phyloP scores from a whole-genome alignment of 2,888 invertebrate genomes.

The Nasonia oneida region DNA sequence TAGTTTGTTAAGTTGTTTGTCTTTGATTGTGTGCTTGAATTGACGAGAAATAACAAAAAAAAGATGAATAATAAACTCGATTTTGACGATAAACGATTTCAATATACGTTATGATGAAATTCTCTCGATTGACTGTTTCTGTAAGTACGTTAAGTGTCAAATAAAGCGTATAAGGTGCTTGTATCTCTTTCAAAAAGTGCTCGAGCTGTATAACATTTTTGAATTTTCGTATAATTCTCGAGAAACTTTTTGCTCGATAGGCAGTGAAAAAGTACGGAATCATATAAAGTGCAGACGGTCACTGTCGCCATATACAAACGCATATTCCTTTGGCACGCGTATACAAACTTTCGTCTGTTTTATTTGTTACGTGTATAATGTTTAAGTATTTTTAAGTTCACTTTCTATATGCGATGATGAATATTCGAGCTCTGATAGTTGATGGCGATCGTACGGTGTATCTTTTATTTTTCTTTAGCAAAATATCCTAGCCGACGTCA shows the following conservation, averaged over 20 bases:
- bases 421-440: background rate
- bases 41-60: constrained; percentile 10
- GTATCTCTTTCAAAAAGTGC: constrained; percentile 41
- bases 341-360: constrained; percentile 60
- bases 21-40: constrained; percentile 47
- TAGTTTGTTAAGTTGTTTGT: constrained; percentile 31
- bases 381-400: constrained; percentile 32
- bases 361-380: constrained; percentile 10
- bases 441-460: constrained; percentile 27
- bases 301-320: constrained; percentile 52
- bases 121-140: background rate
- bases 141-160: constrained; percentile 31
- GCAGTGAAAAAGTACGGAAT: constrained; percentile 61
- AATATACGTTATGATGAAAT: background rate
- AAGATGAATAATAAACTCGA: background rate
- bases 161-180: constrained; percentile 42
- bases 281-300: constrained; percentile 56
- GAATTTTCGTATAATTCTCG: constrained; percentile 24
- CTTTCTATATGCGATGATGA: constrained; percentile 29
- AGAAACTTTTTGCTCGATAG: constrained; percentile 54
- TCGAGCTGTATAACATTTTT: constrained; percentile 44
- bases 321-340: constrained; percentile 60
- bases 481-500: constrained; percentile 59
- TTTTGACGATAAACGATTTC: no score
- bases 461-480: constrained; percentile 52